phyloP scores from a whole-genome alignment of 1,140 invertebrate species.

The Ridgeia piscesae region DNA sequence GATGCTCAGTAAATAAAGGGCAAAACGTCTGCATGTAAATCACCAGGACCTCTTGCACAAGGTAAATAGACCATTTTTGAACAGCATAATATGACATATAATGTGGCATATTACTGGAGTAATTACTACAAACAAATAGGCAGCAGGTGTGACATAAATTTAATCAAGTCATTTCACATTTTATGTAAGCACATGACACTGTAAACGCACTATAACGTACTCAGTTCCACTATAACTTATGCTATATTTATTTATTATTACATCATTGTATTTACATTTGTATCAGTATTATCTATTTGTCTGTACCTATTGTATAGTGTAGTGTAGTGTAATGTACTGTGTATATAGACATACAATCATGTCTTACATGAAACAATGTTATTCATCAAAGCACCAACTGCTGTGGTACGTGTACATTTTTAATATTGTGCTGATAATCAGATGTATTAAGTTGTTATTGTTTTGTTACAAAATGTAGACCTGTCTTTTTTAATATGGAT shows the following conservation, averaged over 20 bases:
- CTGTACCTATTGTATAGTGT: background rate
- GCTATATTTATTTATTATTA: conserved; percentile 1
- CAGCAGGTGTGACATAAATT: background rate
- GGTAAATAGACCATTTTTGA: background rate
- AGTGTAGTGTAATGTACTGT: background rate
- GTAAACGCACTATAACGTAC: background rate
- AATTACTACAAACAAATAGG: background rate
- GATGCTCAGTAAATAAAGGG: no score
- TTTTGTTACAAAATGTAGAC: background rate
- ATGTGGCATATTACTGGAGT: no score
- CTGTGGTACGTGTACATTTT: background rate
- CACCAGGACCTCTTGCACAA: background rate
- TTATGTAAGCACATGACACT: background rate
- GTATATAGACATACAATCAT: background rate
- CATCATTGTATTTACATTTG: background rate
- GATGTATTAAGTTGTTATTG: background rate
- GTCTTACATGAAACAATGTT: background rate
- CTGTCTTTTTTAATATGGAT: background rate
- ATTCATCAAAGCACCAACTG: background rate
- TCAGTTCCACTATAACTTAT: background rate
- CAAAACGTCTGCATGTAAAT: background rate
- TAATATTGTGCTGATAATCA: background rate
- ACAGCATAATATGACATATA: no score
- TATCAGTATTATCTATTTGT: background rate
- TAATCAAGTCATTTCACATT: background rate